Base-by-base conservation (phyloP, 2,888 invertebrate genomes). In the Zaprionus obscuricornis region DNA sequence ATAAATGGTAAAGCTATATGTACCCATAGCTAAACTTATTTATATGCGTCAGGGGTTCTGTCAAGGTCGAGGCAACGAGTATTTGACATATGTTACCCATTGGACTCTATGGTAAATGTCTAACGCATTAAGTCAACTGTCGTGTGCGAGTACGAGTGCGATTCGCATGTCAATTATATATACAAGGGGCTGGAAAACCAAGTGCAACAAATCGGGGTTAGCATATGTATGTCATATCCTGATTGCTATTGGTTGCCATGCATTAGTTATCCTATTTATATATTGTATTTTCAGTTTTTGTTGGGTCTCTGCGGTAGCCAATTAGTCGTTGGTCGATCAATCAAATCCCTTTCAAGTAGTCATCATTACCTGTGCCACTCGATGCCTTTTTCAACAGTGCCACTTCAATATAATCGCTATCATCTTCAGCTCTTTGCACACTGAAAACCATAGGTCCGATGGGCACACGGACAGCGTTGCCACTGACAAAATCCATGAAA, bases 361-460 rank as follows among this genome's bases (percentile, higher is more conserved):
- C 22, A n/a, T 36, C 22, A 13, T 58, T 83, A 90, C 89, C 90
- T 87, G 89, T 87, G 22, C 85, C 66, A 66, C 76, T 75, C 36
- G 72, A 65, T 11, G 87, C 74, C 63, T 88, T 88, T 68, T 88
- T 90, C 5, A 90, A 70, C 16, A 90, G 72, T 1, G 90, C 88
- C 50, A 90, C 79, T 67, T 90, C 90, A 43, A 90, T 86, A 47
- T 88, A 90, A 36, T 90, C 87, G 31, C 77, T 85, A 57, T 90
- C 88, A 10, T 90, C 88, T 24, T 85, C 83, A n/a, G 89, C 88
- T 1, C 89, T 85, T 60, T 90, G 90, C 14, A 90, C 77, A 68
- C 88, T 90, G 36, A 90, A 88, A 1, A 90, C 88, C 88, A 90
- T 89, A 6, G 90, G 88, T 0, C 90, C 90, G 16, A 90, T 72